Conservation (phyloP, 2,797 vertebrate genomes). For the Acanthurus lineatus region DNA sequence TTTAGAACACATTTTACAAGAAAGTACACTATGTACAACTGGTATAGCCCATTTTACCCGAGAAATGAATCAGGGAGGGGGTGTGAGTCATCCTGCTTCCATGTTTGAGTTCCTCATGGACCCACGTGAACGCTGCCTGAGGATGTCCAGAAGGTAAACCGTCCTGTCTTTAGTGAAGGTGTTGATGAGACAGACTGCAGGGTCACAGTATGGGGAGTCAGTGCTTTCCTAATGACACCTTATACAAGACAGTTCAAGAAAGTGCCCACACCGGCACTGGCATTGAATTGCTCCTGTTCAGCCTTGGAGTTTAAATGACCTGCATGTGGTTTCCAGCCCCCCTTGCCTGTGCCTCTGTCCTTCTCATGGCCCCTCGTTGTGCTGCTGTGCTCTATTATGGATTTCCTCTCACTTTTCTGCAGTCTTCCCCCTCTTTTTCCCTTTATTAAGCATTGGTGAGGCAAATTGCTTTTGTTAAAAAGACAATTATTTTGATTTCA, state of each 20-base stretch:
- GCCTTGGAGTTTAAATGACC: slow-evolving; percentile 91
- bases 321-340: slow-evolving; percentile 88
- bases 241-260: slow-evolving; percentile 82
- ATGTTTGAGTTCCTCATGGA: slow-evolving; percentile 66
- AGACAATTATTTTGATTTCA: neutral
- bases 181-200: slow-evolving; percentile 75
- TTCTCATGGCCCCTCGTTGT: slow-evolving; percentile 85
- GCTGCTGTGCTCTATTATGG: slow-evolving; percentile 84
- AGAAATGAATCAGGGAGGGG: slow-evolving; percentile 49
- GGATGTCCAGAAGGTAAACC: slow-evolving; percentile 78
- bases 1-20: slow-evolving; percentile 26
- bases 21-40: slow-evolving; percentile 32
- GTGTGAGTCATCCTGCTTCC: slow-evolving; percentile 55
- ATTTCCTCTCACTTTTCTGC: slow-evolving; percentile 81
- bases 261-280: slow-evolving; percentile 75
- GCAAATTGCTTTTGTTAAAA: slow-evolving; percentile 19
- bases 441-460: slow-evolving; percentile 33
- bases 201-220: slow-evolving; percentile 74
- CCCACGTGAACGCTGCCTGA: slow-evolving; percentile 69
- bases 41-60: slow-evolving; percentile 41
- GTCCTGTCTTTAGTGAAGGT: slow-evolving; percentile 67
- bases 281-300: slow-evolving; percentile 87
- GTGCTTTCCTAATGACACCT: slow-evolving; percentile 75
- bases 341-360: slow-evolving; percentile 82
- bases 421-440: slow-evolving; percentile 80